Evolutionary conservation across 2,113 vertebrate species (phyloP), one percentile per base, ranked within the genome.

Genomic region (Centropus bengalensis): DNA sequence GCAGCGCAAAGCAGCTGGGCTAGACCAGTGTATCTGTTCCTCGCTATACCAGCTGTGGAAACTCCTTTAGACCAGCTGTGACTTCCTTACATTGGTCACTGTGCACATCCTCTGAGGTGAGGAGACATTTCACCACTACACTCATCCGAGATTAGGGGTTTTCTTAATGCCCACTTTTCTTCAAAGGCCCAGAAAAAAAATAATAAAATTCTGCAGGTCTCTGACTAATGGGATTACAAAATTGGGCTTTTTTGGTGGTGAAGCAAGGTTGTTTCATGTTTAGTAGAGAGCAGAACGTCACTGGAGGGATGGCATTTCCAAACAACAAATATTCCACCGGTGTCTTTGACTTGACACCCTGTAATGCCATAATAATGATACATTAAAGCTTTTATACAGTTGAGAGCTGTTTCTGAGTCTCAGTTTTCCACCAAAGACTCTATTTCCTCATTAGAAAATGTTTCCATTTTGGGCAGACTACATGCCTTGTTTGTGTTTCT

Each of bases 341-440:
- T 78, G 52, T 36, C 23, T 80, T 66, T 81, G 77, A 83, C 63
- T 59, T 88, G 79, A 82, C 52, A 92, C 36, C n/a, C 52, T 21
- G 23, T 82, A 71, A 69, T 69, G 23, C 47, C 88, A 83, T 52
- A 67, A 42, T 24, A 89, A 85, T 71, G 82, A 75, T 78, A 71
- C 40, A 63, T 83, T 63, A 77, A 96, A 89, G 79, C 44, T 81
- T 91, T 94, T 42, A 26, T 69, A 47, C 71, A 89, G 12, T 24
- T 88, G 63, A 82, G 85, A 91, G 81, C 55, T 95, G 82, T 68
- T 85, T 44, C 67, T 32, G 23, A 76, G 87, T 85, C 87, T 95
- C 84, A 52, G 77, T 92, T 92, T 93, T 82, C 91, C 81, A 68
- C 75, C 4, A 56, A 74, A 36, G 47, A 52, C 68, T 94, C 82